These are phyloP conservation scores for Auanema sp. DNA, from an alignment of 2,888 invertebrate genomes.

Conservation along the genomic window DNA sequence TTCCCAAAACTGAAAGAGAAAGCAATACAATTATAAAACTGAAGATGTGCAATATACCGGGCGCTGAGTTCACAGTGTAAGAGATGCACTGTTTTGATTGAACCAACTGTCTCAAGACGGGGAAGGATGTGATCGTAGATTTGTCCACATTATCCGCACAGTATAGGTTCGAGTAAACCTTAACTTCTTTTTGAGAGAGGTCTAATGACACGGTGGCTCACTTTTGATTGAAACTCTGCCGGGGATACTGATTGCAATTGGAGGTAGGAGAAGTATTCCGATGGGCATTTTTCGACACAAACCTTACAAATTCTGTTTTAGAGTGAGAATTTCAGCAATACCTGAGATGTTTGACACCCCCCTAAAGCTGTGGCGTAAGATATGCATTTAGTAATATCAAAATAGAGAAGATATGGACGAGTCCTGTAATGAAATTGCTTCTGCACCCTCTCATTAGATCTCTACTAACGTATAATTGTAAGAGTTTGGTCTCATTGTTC, in stretches of 20 bases:
- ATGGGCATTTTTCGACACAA: conserved; percentile 58
- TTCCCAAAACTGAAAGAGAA: conserved; percentile 48
- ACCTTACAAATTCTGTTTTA: conserved; percentile 35
- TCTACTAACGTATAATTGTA: conserved; percentile 45
- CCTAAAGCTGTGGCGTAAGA: conserved; percentile 56
- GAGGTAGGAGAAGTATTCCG: conserved; percentile 52
- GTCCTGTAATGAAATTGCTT: conserved; percentile 10
- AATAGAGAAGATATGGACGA: conserved; percentile 56
- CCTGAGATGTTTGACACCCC: conserved; percentile 61
- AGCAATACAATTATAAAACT: background rate
- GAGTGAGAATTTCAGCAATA: conserved; percentile 14
- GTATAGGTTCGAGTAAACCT: conserved; percentile 34
- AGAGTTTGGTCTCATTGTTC: conserved; percentile 32
- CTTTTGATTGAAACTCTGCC: conserved; percentile 24
- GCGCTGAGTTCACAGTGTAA: conserved; percentile 55
- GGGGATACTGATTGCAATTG: conserved; percentile 36
- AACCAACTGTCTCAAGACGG: conserved; percentile 37
- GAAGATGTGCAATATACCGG: conserved; percentile 33
- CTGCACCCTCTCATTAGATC: background rate
- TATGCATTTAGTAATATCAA: conserved; percentile 60
- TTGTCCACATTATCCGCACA: conserved; percentile 51
- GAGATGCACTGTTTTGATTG: conserved; percentile 46
- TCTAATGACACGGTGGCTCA: conserved; percentile 10
- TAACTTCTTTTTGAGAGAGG: background rate
- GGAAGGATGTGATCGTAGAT: conserved; percentile 39